These are phyloP conservation scores for Drepanosiphum platanoidis DNA, from an alignment of 2,888 invertebrate species.

Conservation along the genomic window DNA sequence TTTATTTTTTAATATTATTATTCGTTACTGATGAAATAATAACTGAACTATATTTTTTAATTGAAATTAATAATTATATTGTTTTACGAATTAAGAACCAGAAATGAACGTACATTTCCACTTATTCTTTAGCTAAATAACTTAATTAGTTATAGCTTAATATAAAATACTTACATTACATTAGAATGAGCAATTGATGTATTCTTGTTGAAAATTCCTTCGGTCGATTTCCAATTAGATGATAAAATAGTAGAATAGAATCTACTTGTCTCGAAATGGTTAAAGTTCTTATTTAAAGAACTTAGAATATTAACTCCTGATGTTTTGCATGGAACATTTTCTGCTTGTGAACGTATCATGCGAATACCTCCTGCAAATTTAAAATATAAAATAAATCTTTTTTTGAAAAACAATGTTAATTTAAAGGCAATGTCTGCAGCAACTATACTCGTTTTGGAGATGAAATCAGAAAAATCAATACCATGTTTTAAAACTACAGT, in stretches of 20 bases:
- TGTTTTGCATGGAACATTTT: conserved; percentile 20
- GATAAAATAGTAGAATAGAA: conserved; percentile 48
- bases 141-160: not conserved
- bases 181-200: conserved; percentile 10
- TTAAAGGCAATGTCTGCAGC: not conserved
- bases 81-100: not conserved
- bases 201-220: conserved; percentile 4
- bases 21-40: too few species aligned
- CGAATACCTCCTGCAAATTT: conserved; percentile 43
- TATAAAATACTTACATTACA: conserved; percentile 21
- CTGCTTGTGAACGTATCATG: not conserved
- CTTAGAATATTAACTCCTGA: not conserved
- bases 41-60: too few species aligned
- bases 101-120: not conserved
- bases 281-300: conserved; percentile 16
- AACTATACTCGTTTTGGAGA: not conserved
- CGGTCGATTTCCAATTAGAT: conserved; percentile 8
- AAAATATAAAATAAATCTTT: not conserved
- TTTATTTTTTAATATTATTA: too few species aligned
- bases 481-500: too few species aligned
- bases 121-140: not conserved
- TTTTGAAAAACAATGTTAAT: not conserved
- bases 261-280: not conserved
- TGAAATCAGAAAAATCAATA: not conserved
- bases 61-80: too few species aligned